Conservation (phyloP, 1,140 invertebrate species). For the Reticulitermes speratus region DNA sequence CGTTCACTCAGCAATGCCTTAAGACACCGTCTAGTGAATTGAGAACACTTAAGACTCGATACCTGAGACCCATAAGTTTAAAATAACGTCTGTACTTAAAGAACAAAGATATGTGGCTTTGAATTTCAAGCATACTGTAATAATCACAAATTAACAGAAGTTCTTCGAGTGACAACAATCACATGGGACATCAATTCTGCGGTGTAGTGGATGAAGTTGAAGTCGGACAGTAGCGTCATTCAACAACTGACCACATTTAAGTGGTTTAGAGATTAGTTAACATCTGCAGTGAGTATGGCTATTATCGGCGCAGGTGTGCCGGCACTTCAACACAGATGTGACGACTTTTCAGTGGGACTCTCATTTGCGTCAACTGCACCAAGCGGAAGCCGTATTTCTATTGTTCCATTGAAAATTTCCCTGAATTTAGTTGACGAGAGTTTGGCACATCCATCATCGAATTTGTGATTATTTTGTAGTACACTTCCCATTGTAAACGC, state of each 20-base stretch:
- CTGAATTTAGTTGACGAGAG: constrained; percentile 5
- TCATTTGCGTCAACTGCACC: not conserved
- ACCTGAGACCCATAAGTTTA: too few relatives aligned
- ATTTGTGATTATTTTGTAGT: not conserved
- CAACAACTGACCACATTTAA: not conserved
- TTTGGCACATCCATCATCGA: constrained; percentile 3
- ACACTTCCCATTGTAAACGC: not conserved
- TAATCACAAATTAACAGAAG: not conserved
- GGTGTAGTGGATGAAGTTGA: not conserved
- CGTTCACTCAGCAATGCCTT: too few relatives aligned
- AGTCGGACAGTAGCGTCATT: not conserved
- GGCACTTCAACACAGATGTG: not conserved
- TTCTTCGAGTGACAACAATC: not conserved
- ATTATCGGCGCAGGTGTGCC: not conserved
- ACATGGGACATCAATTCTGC: not conserved
- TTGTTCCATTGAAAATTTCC: not conserved
- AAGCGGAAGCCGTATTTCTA: not conserved
- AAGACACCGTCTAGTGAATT: too few relatives aligned
- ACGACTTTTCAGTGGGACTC: not conserved
- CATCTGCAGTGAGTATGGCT: not conserved
- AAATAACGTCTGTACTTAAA: too few relatives aligned
- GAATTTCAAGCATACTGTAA: not conserved
- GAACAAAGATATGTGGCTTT: too few relatives aligned
- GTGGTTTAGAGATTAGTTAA: not conserved
- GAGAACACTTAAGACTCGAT: too few relatives aligned